Percentiles rank a stretch among this genome's conserved stretches.
Conservation (phyloP, 2,888 invertebrate species). For the Leptinotarsa peninsularis region DNA sequence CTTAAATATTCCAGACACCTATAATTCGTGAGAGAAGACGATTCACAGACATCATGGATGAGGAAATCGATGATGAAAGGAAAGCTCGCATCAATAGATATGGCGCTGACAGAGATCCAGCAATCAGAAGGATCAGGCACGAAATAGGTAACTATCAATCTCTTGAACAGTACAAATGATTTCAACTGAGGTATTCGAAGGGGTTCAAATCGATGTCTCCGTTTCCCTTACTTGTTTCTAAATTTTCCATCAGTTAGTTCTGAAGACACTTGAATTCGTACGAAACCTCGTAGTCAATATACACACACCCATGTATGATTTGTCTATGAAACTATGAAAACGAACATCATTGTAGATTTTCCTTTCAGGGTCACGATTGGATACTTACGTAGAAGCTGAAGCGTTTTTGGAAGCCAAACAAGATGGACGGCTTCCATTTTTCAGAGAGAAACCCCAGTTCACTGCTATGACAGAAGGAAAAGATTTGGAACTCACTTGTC, state of each 20-base stretch:
- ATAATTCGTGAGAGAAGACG: slow-evolving; percentile 90
- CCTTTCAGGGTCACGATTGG: slow-evolving; percentile 73
- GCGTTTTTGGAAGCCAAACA: slow-evolving; percentile 84
- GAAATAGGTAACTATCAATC: slow-evolving; percentile 74
- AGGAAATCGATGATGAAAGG: slow-evolving; percentile 92
- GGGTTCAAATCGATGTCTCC: too few relatives aligned
- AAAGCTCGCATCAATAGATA: slow-evolving; percentile 84
- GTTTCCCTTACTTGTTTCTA: too few relatives aligned
- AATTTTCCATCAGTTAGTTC: too few relatives aligned
- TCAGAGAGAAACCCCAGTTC: slow-evolving; percentile 91
- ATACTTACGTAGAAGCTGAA: slow-evolving; percentile 89
- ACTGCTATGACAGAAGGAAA: slow-evolving; percentile 85
- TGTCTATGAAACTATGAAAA: too few relatives aligned
- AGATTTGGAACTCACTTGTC: slow-evolving; percentile 81
- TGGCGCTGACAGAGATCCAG: slow-evolving; percentile 72
- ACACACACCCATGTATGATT: too few relatives aligned
- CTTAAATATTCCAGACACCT: slow-evolving; percentile 73
- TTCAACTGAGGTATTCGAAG: too few relatives aligned
- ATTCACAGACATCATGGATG: slow-evolving; percentile 95
- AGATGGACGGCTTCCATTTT: slow-evolving; percentile 86
- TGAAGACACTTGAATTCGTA: too few relatives aligned
- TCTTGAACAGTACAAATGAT: too few relatives aligned
- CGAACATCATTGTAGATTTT: background rate
- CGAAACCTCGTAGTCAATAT: too few relatives aligned
- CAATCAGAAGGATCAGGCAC: slow-evolving; percentile 81